Base-by-base conservation (phyloP, 2,888 invertebrate species). In the Shargacucullia verbasci region DNA sequence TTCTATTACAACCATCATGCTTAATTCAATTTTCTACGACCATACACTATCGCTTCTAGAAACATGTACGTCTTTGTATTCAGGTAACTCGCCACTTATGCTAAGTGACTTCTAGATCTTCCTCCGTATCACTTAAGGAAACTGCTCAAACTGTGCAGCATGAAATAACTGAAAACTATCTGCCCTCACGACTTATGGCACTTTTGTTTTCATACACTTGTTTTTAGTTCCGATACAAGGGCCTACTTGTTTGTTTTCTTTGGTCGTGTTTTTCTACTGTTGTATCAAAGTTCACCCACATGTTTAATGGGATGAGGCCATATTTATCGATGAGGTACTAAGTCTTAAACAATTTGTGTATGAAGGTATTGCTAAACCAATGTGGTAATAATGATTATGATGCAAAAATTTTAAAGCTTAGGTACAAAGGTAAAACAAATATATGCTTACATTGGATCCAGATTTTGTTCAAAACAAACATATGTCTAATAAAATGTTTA, bases 21-120 rank as follows among this genome's bases (percentile, higher is more conserved):
- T 14, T 9, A 11, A 8, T 5, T 25, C 11, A 37, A 1, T 54
- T 11, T 9, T 12, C 10, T 14, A 6, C 8, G 2, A 14, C 8
- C 0, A 10, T 1, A 15, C 12, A n/a, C 0, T 67, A 49, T 56
- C 59, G 37, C 57, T 65, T 75, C 70, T 13, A 50, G 43, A n/a
- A 38, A 5, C n/a, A 5, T 11, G 0, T 40, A 57, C 0, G 1
- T 73, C 56, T 27, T 58, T 59, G 68, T 57, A 60, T 63, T 78
- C 90, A 91, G 91, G 90, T 90, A 83, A 84, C 83, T 84, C 84
- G 49, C 85, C 87, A 91, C 89, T 91, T 88, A 91, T 90, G 89
- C 88, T 90, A 90, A 92, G 91, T 89, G 89, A 82, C 78, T 81
- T 73, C 73, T 68, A 78, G 76, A 81, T 73, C 77, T 67, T 46